phyloP scores from a whole-genome alignment of 2,888 invertebrate genomes.

The Melinopterus prodromus region DNA sequence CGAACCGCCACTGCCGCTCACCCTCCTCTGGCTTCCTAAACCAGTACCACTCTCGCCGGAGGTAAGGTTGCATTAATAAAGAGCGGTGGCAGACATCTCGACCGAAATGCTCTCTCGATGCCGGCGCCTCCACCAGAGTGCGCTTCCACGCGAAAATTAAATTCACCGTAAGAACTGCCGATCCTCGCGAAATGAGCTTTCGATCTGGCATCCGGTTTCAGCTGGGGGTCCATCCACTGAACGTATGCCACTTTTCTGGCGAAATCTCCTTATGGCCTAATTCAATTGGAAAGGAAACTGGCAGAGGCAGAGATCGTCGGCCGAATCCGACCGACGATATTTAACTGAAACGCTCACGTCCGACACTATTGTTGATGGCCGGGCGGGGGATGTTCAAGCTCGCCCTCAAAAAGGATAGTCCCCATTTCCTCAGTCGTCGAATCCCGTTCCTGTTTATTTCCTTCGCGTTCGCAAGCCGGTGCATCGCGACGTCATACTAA shows the following conservation, averaged over 20 bases:
- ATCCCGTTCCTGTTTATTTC: neutral
- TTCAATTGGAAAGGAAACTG: slow-evolving; percentile 16
- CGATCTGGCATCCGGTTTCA: slow-evolving; percentile 34
- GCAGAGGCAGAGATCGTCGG: neutral
- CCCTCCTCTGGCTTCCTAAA: slow-evolving; percentile 5
- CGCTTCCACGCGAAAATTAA: slow-evolving; percentile 40
- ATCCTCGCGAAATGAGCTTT: slow-evolving; percentile 43
- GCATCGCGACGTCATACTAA: neutral
- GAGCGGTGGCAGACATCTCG: slow-evolving; percentile 39
- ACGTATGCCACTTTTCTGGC: slow-evolving; percentile 25
- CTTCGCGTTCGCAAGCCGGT: neutral
- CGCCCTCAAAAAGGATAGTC: neutral
- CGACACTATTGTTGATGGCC: slow-evolving; percentile 8
- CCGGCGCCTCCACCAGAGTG: slow-evolving; percentile 34
- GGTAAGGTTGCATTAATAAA: slow-evolving; percentile 40
- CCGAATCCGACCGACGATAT: slow-evolving; percentile 12
- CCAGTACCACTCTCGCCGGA: neutral
- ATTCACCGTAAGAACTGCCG: slow-evolving; percentile 43
- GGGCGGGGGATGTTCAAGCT: neutral
- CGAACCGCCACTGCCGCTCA: too few relatives aligned
- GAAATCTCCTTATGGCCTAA: slow-evolving; percentile 18
- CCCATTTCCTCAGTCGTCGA: neutral
- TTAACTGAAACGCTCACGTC: slow-evolving; percentile 20
- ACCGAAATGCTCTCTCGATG: slow-evolving; percentile 34
- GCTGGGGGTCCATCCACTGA: slow-evolving; percentile 12